Evolutionary conservation across 2,888 invertebrate genomes (phyloP).

Genomic region (Lasiommata megera): DNA sequence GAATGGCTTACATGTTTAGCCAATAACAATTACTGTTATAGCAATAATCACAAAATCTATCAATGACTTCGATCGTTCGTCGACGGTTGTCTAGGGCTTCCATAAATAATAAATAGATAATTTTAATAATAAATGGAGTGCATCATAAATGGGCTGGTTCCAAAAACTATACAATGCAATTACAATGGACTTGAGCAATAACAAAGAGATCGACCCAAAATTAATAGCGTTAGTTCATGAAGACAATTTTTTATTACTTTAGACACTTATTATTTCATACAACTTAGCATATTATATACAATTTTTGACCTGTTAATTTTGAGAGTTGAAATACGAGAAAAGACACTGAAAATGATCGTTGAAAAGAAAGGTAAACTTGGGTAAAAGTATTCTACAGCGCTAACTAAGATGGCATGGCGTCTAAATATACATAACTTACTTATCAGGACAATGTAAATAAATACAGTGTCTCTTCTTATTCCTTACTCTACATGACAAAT

Average conservation of each 20-base stretch:
- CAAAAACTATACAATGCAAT: conserved; percentile 8
- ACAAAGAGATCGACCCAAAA: conserved; percentile 48
- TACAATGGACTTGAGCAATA: conserved; percentile 38
- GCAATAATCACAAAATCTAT: background rate
- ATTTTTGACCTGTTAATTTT: background rate
- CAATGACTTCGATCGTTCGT: no score
- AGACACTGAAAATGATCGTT: background rate
- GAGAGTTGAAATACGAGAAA: background rate
- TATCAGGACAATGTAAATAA: background rate
- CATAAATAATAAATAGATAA: background rate
- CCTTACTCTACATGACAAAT: background rate
- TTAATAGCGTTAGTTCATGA: background rate
- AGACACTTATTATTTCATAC: background rate
- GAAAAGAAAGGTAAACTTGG: no score
- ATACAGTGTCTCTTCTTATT: background rate
- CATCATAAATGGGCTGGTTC: conserved; percentile 6
- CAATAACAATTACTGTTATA: no score
- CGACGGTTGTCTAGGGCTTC: background rate
- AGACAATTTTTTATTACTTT: conserved; percentile 3
- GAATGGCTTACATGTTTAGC: no score
- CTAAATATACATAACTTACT: no score
- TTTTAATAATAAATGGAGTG: background rate
- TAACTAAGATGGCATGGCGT: no score
- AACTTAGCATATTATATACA: background rate
- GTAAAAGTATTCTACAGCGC: no score